A percentile compares a stretch with the other conserved stretches of the same genome.
Evolutionary conservation across 1,140 invertebrate genomes (phyloP).

Genomic region (Hydropsyche tenuis): DNA sequence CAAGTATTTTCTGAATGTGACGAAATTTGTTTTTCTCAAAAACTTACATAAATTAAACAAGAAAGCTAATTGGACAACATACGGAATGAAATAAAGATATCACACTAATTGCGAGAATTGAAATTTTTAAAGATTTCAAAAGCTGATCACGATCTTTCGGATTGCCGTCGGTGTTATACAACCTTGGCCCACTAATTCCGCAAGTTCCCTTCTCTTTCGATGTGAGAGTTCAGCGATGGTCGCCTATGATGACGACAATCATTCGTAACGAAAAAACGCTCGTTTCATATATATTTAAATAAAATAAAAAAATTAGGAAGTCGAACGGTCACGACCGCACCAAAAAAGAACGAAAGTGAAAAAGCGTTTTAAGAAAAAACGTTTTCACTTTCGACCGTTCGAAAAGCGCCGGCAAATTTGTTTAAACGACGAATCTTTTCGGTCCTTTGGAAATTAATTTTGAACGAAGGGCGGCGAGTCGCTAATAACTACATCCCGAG

Average conservation of each 20-base stretch:
- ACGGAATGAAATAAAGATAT: no score
- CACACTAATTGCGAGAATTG: no score
- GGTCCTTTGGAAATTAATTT: neutral
- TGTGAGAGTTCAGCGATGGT: neutral
- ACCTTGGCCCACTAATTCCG: slow-evolving; percentile 35
- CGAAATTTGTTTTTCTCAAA: no score
- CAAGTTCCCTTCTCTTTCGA: slow-evolving; percentile 34
- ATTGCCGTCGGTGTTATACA: slow-evolving; percentile 16
- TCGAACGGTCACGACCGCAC: neutral
- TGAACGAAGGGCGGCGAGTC: neutral
- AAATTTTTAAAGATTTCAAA: neutral
- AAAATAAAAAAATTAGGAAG: neutral
- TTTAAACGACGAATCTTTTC: no score
- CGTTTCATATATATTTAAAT: neutral
- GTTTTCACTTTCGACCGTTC: no score
- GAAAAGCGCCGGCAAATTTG: no score
- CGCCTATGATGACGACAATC: neutral
- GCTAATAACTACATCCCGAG: slow-evolving; percentile 18
- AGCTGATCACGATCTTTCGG: neutral
- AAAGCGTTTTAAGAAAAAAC: no score
- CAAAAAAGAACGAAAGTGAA: slow-evolving; percentile 2
- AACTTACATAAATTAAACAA: no score
- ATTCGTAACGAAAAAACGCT: neutral
- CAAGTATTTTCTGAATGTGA: no score
- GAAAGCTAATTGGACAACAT: no score